Evolutionary conservation across 2,888 invertebrate species (phyloP).

Genomic region (Ganaspis brasiliensis): DNA sequence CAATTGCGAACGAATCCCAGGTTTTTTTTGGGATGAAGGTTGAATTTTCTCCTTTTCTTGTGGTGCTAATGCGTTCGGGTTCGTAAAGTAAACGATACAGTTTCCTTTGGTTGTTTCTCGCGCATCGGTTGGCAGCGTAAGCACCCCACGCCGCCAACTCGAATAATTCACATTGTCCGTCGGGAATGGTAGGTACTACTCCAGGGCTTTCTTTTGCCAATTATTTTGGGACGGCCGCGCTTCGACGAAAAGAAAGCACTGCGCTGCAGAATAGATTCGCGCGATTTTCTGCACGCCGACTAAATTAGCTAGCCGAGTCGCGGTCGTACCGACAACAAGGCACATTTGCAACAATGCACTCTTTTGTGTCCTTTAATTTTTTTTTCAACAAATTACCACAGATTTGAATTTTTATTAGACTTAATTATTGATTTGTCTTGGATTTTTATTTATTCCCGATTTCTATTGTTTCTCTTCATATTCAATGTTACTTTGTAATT

Average conservation of each 20-base stretch:
- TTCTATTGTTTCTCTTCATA: too few relatives aligned
- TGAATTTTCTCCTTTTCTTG: background rate
- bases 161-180: conserved; percentile 81
- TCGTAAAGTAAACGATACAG: conserved; percentile 26
- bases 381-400: too few relatives aligned
- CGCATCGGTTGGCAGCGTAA: conserved; percentile 55
- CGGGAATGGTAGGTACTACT: conserved; percentile 75
- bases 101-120: conserved; percentile 28
- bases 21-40: background rate
- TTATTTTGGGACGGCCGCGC: conserved; percentile 78
- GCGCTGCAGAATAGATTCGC: conserved; percentile 77
- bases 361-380: background rate
- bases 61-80: conserved; percentile 24
- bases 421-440: too few relatives aligned
- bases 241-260: conserved; percentile 78
- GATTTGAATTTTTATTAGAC: too few relatives aligned
- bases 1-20: too few relatives aligned
- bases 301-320: conserved; percentile 72
- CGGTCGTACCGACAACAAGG: conserved; percentile 55
- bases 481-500: too few relatives aligned
- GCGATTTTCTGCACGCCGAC: conserved; percentile 77
- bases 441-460: too few relatives aligned
- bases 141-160: conserved; percentile 76
- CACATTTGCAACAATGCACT: conserved; percentile 21
- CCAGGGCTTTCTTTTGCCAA: conserved; percentile 79